Percentiles rank a stretch among this genome's conserved stretches.
phyloP scores from a whole-genome alignment of 2,797 vertebrate species.

The Helostoma temminkii region DNA sequence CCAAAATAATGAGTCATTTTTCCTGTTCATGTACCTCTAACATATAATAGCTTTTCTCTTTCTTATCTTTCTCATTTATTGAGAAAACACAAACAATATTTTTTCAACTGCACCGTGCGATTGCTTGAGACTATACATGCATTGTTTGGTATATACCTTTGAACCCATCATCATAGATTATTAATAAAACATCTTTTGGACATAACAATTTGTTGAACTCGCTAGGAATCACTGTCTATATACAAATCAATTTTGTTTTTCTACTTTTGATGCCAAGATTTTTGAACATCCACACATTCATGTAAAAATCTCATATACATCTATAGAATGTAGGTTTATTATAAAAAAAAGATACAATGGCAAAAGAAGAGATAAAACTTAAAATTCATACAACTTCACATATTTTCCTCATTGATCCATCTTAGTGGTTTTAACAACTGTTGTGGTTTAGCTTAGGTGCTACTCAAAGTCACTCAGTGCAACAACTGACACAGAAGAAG shows the following conservation, averaged over 20 bases:
- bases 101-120: constrained; percentile 88
- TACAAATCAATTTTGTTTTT: constrained; percentile 81
- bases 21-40: constrained; percentile 75
- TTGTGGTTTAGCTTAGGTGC: constrained; percentile 44
- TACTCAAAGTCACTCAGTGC: constrained; percentile 54
- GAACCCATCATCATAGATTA: constrained; percentile 77
- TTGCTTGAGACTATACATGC: constrained; percentile 90
- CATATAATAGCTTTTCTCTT: constrained; percentile 60
- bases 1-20: constrained; percentile 72
- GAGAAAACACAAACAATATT: constrained; percentile 87
- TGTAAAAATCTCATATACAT: constrained; percentile 85
- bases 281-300: constrained; percentile 85
- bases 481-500: constrained; percentile 36
- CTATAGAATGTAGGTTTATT: constrained; percentile 71
- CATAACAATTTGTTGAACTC: constrained; percentile 81
- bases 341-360: constrained; percentile 59
- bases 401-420: constrained; percentile 43
- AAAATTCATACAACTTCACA: constrained; percentile 29
- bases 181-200: constrained; percentile 84
- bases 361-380: constrained; percentile 52
- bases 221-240: constrained; percentile 84
- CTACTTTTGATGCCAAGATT: constrained; percentile 82
- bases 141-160: constrained; percentile 86
- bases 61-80: constrained; percentile 62
- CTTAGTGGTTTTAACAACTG: constrained; percentile 45